A percentile compares a stretch with the other conserved stretches of the same genome.
phyloP scores from a whole-genome alignment of 2,888 invertebrate species.

The Stomorhina lunata region DNA sequence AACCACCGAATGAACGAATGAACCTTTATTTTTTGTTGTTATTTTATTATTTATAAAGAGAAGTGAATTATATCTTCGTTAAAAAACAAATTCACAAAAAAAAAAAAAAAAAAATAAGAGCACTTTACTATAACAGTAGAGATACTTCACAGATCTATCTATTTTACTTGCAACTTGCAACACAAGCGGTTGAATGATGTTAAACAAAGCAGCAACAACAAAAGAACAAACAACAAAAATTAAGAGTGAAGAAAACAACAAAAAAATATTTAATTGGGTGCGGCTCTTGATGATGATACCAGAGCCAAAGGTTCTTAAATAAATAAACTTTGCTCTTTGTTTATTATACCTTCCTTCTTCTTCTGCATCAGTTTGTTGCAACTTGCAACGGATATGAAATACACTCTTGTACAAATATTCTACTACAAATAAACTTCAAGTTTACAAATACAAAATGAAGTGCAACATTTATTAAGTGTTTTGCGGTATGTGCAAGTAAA shows the following conservation, averaged over 20 bases:
- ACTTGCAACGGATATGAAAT: constrained; percentile 2
- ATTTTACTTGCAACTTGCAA: constrained; percentile 23
- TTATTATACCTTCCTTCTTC: no score
- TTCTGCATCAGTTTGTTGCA: no score
- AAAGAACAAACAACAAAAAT: background rate
- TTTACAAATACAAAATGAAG: background rate
- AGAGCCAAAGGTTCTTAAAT: constrained; percentile 29
- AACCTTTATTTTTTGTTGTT: no score
- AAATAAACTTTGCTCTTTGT: constrained; percentile 31
- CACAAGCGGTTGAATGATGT: constrained; percentile 1
- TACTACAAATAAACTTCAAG: background rate
- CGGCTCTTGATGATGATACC: constrained; percentile 22
- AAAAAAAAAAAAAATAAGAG: constrained; percentile 5
- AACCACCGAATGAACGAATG: background rate
- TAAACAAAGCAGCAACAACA: background rate
- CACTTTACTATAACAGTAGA: constrained; percentile 3
- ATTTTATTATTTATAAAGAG: constrained; percentile 43
- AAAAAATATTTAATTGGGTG: constrained; percentile 57
- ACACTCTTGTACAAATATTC: background rate
- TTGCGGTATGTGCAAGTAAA: background rate
- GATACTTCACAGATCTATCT: no score
- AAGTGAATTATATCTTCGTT: constrained; percentile 27
- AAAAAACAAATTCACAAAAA: no score
- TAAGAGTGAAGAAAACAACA: constrained; percentile 26
- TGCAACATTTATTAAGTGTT: background rate